Base-by-base conservation (phyloP, 1,140 invertebrate genomes). In the Macrobrachium nipponense region DNA sequence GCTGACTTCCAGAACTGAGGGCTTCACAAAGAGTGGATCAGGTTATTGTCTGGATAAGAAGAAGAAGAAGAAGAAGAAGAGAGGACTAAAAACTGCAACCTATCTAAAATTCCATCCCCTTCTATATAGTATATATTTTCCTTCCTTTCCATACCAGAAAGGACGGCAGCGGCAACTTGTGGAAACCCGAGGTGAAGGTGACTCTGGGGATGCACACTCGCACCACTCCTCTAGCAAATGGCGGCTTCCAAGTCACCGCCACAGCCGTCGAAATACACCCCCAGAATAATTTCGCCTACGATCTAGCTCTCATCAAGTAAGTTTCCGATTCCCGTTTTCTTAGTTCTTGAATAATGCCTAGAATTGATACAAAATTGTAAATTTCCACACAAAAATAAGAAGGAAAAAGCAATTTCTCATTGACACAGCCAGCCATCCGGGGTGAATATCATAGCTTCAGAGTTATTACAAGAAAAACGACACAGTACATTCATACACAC, bases 301-400 rank as follows among this genome's bases (percentile, higher is more conserved):
- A 70, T 17, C 17, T 70, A 14, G 68, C 68, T 27, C 68, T 70
- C n/a, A 70, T 70, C 20, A 70, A 70, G 68, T 70, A 23, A 27
- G 68, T 27, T 70, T 68, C 11, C 18, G 0, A 18, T 20, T 27
- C 5, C 2, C n/a, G n/a, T 68, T 5, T 68, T 12, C 8, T 12
- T 23, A 10, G 20, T 12, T 18, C 8, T 51, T 0, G 2, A 51
- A 10, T 51, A 51, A 12, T 0, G 51, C 12, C 51, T 51, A 7
- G 51, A 51, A 51, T 51, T 12, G 2, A 10, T 51, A 68, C 7
- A 68, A 11, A 20, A 3, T 23, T 18, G 18, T 23, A 68, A 0
- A 20, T 8, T n/a, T 0, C 23, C 15, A 70, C 10, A 10, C 1
- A 36, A n/a, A n/a, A n/a, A n/a, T n/a, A n/a, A n/a, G n/a, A n/a